Base-by-base conservation (phyloP, 2,888 invertebrate species). In the Elegia similella region DNA sequence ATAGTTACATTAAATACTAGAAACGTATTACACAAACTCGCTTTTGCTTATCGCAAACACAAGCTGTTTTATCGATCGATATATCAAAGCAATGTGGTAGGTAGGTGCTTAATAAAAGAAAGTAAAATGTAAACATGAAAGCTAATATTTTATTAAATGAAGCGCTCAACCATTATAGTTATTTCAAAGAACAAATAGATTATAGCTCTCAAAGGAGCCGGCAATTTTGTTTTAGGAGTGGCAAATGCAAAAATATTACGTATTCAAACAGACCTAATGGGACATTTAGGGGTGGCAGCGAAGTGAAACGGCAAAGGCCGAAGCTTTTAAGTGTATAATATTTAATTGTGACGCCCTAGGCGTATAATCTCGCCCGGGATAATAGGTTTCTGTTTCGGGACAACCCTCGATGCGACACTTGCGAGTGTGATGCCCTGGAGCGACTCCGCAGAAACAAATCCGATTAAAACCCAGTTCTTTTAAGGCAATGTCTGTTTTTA, bases 271-370 rank as follows among this genome's bases (percentile, higher is more conserved):
- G 82, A 88, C 84, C 90, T 91, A 91, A 91, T 91, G 86, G 91
- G 90, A 90, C 91, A 91, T 91, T 91, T 91, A 91, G 88, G 91
- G 91, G 89, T 90, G 91, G 85, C 89, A 90, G 85, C 85, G 84
- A 86, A 88, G 88, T 89, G 88, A 91, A 91, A 91, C 88, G 88
- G 90, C 89, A 90, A 91, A 91, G 89, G 89, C 87, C 91, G 91
- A 89, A 89, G 92, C 92, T 91, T 91, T 91, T 91, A 91, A 91
- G 89, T 91, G 91, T 91, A 91, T 91, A 91, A 91, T 91, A 91
- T 91, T 91, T 91, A 92, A 92, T 92, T 92, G 92, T 92, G 84
- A 90, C 88, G 92, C 92, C 92, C 90, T 89, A 88, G 92, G 92
- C 91, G 92, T 82, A 92, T 92, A 92, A 92, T 92, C 92, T 90